Conservation (phyloP, 2,888 invertebrate species). For the Rosalia funebris region DNA sequence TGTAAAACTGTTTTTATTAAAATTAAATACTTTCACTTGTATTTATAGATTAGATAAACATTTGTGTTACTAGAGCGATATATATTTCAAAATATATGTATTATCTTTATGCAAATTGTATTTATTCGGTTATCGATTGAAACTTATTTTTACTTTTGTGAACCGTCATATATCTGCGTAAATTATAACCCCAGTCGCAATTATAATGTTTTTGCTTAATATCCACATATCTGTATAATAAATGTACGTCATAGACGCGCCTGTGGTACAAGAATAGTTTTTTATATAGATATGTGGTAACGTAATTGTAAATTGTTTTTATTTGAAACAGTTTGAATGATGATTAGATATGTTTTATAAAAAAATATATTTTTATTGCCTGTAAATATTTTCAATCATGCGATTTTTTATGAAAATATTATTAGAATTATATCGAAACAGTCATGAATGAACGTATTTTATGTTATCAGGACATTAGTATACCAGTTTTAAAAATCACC, state of each 20-base stretch:
- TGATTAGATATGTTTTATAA: too few relatives aligned
- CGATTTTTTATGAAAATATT: too few relatives aligned
- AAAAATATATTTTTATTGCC: too few relatives aligned
- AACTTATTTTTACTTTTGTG: neutral
- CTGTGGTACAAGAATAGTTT: neutral
- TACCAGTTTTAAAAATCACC: too few relatives aligned
- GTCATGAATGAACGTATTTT: too few relatives aligned
- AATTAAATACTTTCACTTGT: too few relatives aligned
- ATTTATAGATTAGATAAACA: neutral
- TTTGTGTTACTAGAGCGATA: neutral
- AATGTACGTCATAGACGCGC: neutral
- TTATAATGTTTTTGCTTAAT: conserved; percentile 2
- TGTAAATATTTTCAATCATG: too few relatives aligned
- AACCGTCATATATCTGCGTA: neutral
- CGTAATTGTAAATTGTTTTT: neutral
- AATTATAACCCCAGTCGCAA: neutral
- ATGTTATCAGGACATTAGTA: too few relatives aligned
- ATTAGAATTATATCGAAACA: too few relatives aligned
- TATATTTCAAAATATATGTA: neutral
- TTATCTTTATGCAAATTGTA: neutral
- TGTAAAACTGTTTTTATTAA: too few relatives aligned
- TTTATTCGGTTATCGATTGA: neutral
- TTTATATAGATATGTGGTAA: neutral
- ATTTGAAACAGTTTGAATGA: too few relatives aligned
- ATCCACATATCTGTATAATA: neutral